A percentile compares a stretch with the other conserved stretches of the same genome.
These are phyloP conservation scores for Grammomys dolichurus DNA, from an alignment of 2,113 vertebrate genomes.

Conservation along the genomic window DNA sequence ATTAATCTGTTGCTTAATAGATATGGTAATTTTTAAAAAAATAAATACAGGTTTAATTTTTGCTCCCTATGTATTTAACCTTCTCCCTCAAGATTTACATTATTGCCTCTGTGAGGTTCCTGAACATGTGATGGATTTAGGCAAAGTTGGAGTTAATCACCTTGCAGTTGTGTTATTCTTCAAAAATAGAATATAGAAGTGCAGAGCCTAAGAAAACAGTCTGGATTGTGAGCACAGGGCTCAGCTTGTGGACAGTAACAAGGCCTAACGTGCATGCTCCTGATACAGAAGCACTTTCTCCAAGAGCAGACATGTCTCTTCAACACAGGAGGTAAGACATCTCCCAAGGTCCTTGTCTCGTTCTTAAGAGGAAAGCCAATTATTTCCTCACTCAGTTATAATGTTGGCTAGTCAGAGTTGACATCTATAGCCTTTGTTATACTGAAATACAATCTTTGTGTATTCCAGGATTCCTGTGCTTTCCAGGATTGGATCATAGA, in stretches of 20 bases:
- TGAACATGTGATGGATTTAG: slow-evolving; percentile 79
- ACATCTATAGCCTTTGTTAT: neutral
- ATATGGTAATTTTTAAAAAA: slow-evolving; percentile 76
- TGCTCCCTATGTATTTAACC: slow-evolving; percentile 62
- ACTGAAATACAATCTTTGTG: neutral
- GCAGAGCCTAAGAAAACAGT: slow-evolving; percentile 89
- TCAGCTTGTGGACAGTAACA: slow-evolving; percentile 89
- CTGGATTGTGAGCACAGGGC: slow-evolving; percentile 90
- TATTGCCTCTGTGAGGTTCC: slow-evolving; percentile 73
- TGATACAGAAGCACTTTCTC: slow-evolving; percentile 86
- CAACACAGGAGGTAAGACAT: slow-evolving; percentile 80
- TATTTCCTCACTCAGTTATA: neutral
- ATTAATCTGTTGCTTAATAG: slow-evolving; percentile 76
- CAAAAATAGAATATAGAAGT: slow-evolving; percentile 91
- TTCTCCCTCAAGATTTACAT: slow-evolving; percentile 63
- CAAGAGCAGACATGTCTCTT: slow-evolving; percentile 79
- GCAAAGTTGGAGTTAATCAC: slow-evolving; percentile 86
- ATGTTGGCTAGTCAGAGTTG: neutral
- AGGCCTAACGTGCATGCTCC: slow-evolving; percentile 84
- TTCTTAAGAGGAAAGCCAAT: neutral
- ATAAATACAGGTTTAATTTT: slow-evolving; percentile 68
- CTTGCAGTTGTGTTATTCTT: slow-evolving; percentile 88
- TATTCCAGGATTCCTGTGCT: neutral
- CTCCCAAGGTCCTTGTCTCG: slow-evolving; percentile 67
- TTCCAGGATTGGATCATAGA: neutral